phyloP scores from a whole-genome alignment of 2,888 invertebrate species.

The Adelognathus sp. region DNA sequence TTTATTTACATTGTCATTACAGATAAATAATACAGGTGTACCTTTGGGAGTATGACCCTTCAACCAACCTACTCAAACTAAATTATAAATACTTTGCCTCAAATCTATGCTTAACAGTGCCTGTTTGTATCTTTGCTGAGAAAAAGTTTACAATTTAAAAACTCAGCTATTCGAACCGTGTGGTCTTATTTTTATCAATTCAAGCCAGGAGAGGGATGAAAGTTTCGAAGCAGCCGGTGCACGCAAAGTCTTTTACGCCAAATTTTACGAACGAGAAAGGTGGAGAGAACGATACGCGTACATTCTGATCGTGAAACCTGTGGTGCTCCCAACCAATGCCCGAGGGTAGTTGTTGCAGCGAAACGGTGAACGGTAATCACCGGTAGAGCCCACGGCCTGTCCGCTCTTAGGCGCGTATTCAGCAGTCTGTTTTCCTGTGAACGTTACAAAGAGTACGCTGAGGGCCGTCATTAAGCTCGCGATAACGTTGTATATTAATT shows the following conservation, averaged over 20 bases:
- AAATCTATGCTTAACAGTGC: too few relatives aligned
- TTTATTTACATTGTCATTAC: too few relatives aligned
- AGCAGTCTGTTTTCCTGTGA: conserved; percentile 35
- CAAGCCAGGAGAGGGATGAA: neutral
- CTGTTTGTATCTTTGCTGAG: too few relatives aligned
- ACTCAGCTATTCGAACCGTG: too few relatives aligned
- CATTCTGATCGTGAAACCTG: conserved; percentile 11
- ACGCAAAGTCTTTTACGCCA: neutral
- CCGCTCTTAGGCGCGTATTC: conserved; percentile 8
- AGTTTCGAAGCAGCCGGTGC: neutral
- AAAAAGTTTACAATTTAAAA: too few relatives aligned
- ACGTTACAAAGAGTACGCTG: conserved; percentile 60
- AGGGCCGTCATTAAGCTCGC: conserved; percentile 65
- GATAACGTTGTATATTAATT: conserved; percentile 71
- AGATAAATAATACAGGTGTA: too few relatives aligned
- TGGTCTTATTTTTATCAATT: too few relatives aligned
- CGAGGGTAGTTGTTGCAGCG: neutral
- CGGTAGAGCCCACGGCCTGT: conserved; percentile 17
- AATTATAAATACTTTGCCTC: too few relatives aligned
- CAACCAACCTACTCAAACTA: too few relatives aligned
- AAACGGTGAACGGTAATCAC: conserved; percentile 51
- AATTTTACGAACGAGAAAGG: conserved; percentile 10
- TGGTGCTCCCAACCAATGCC: conserved; percentile 35
- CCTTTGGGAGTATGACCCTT: too few relatives aligned
- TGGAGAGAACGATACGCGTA: conserved; percentile 35